A percentile compares a stretch with the other conserved stretches of the same genome.
Conservation (phyloP, 2,113 vertebrate species). For the Azemiops feae region DNA sequence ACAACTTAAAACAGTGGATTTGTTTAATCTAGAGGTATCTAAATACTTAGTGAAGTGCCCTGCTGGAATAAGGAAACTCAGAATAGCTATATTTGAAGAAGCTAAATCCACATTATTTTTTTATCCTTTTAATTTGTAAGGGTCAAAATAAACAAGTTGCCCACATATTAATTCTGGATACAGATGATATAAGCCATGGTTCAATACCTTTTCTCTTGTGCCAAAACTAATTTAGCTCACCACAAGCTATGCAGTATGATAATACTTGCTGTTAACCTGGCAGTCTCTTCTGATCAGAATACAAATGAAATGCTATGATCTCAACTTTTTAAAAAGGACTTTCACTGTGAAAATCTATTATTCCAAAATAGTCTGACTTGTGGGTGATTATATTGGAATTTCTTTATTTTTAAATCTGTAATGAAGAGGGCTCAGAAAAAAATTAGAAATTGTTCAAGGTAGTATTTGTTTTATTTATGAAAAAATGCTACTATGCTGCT, state of each 20-base stretch:
- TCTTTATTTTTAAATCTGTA: neutral
- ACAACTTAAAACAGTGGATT: neutral
- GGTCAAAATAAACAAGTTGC: neutral
- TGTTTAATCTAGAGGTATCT: neutral
- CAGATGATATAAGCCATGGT: neutral
- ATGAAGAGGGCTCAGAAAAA: neutral
- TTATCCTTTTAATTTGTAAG: neutral
- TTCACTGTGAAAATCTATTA: neutral
- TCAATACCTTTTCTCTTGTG: neutral
- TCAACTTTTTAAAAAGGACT: neutral
- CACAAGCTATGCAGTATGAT: neutral
- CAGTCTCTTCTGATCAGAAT: neutral
- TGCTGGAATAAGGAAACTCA: neutral
- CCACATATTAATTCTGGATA: neutral
- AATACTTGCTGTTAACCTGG: neutral
- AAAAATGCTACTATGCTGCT: neutral
- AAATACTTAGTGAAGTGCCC: neutral
- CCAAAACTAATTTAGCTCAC: neutral
- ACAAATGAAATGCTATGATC: neutral
- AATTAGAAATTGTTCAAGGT: neutral
- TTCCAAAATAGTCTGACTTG: constrained; percentile 6
- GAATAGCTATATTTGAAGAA: neutral
- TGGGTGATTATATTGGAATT: neutral
- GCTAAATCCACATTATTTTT: neutral
- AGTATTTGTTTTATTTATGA: neutral